These are phyloP conservation scores for Cephalopholis sonnerati DNA, from an alignment of 2,113 vertebrate genomes.

Conservation along the genomic window DNA sequence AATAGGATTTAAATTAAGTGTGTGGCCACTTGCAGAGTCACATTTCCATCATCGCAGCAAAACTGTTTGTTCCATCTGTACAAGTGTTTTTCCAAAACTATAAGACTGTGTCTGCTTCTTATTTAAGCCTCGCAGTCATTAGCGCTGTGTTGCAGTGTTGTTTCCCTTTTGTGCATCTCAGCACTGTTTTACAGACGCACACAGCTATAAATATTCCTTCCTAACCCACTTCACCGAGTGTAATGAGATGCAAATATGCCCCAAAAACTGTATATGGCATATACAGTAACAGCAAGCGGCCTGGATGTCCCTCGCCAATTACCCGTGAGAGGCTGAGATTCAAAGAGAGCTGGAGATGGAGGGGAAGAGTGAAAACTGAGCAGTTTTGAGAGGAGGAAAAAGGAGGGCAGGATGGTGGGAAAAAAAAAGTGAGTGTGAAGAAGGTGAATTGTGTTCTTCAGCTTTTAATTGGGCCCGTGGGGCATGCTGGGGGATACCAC, in stretches of 20 bases:
- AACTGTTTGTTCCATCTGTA: not conserved
- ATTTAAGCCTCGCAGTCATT: slow-evolving; percentile 8
- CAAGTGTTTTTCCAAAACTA: not conserved
- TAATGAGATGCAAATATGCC: slow-evolving; percentile 52
- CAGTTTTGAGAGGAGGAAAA: not conserved
- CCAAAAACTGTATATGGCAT: slow-evolving; percentile 26
- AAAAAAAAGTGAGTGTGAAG: slow-evolving; percentile 30
- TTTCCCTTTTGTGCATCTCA: not conserved
- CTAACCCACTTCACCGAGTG: slow-evolving; percentile 33
- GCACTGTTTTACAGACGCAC: slow-evolving; percentile 1
- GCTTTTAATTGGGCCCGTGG: slow-evolving; percentile 72
- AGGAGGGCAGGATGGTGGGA: not conserved
- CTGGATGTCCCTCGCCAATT: slow-evolving; percentile 37
- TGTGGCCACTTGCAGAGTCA: not conserved
- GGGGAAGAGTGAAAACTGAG: slow-evolving; percentile 10
- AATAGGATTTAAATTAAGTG: not conserved
- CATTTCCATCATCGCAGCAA: not conserved
- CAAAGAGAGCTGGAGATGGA: slow-evolving; percentile 29
- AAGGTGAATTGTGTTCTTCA: slow-evolving; percentile 47
- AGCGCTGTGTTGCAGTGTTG: not conserved
- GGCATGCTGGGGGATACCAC: slow-evolving; percentile 51
- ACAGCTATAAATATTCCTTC: slow-evolving; percentile 37
- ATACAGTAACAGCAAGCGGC: slow-evolving; percentile 12
- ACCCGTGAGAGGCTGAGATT: slow-evolving; percentile 31
- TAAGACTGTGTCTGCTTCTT: not conserved